phyloP scores from a whole-genome alignment of 37 sponge, comb jelly and placozoan species.

The Halisarca cf. caerulea region DNA sequence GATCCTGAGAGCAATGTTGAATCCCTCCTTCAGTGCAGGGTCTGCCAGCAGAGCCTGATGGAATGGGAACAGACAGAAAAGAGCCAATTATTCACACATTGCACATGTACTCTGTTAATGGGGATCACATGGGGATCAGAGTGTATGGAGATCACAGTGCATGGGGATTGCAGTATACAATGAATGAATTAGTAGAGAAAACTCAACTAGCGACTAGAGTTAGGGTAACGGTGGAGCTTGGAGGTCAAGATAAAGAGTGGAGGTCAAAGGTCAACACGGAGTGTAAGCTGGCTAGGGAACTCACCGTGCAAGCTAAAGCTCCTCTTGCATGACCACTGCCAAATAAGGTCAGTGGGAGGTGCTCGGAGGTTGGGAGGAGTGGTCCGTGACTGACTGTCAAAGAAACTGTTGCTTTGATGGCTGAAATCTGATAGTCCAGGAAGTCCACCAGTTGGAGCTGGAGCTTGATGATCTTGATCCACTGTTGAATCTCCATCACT shows the following conservation, averaged over 20 bases:
- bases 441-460: conserved; percentile 46
- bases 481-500: conserved; percentile 13
- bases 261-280: too few species aligned
- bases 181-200: too few species aligned
- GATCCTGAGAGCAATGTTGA: not conserved
- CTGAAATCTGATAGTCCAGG: not conserved
- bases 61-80: not conserved
- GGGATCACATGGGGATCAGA: too few species aligned
- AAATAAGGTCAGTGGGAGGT: conserved; percentile 57
- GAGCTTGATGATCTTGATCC: conserved; percentile 53
- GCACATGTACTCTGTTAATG: too few species aligned
- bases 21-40: conserved; percentile 14
- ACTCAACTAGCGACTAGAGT: too few species aligned
- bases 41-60: conserved; percentile 15
- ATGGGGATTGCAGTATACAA: too few species aligned
- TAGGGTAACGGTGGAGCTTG: too few species aligned
- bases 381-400: not conserved
- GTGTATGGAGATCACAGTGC: too few species aligned
- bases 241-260: too few species aligned
- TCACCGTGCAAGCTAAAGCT: conserved; percentile 60
- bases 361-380: not conserved
- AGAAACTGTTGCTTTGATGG: not conserved
- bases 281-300: too few species aligned
- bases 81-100: too few species aligned
- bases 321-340: conserved; percentile 45